Evolutionary conservation across 2,113 vertebrate species (phyloP), one percentile per base, ranked within the genome.

Genomic region (Xerus inauris): DNA sequence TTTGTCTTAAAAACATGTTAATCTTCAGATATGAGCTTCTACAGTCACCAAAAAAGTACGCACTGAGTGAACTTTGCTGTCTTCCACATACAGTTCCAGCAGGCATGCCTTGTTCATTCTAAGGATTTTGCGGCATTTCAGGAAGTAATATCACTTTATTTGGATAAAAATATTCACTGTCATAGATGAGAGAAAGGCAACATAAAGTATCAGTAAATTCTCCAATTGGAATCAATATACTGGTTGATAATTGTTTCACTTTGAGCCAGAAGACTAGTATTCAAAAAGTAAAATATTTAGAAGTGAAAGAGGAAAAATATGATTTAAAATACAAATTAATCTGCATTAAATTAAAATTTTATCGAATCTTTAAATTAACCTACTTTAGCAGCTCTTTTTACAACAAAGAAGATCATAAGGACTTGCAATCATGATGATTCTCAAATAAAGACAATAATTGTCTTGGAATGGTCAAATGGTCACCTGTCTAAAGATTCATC

Each of bases 141-240:
- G 72, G 8, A 96, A 87, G 69, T 69, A 94, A 54, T 85, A 81
- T 77, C 40, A 77, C 28, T 87, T 90, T 81, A 91, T 72, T 64
- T 81, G 69, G 42, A 79, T 59, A 12, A 20, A 93, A 96, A 76
- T 77, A 95, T 64, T 86, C 10, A 87, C 51, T 42, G 59, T 75
- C 12, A 71, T 0, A 96, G 35, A 30, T 73, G 13, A 93, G 26
- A 69, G 65, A 96, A 77, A 91, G 7, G 1, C 14, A 84, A 82
- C 81, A 92, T 67, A 92, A 94, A 51, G 24, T 94, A 76, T 47
- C 76, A 95, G 40, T 94, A 79, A 80, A 79, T 64, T 94, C 54
- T 86, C 51, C 38, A 96, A 47, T 85, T 81, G 28, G 57, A 90
- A 85, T 93, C 51, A 65, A 73, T 85, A 14, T 75, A 83, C 38